Conservation (phyloP, 2,113 vertebrate genomes). For the Struthidea cinerea region DNA sequence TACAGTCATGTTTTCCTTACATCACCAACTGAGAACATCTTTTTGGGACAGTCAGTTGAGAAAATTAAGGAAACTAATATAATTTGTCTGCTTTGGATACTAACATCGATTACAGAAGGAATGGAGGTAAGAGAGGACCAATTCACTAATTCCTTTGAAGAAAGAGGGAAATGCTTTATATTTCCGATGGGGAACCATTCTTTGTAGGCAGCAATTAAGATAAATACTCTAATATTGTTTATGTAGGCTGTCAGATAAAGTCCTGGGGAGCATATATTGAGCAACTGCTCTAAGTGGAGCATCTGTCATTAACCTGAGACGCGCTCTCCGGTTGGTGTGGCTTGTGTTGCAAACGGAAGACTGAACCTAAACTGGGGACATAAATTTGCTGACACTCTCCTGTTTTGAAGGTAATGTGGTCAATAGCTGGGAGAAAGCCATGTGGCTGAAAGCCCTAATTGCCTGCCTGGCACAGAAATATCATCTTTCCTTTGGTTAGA, state of each 20-base stretch:
- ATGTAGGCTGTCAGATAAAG: neutral
- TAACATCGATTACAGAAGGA: neutral
- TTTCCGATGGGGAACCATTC: neutral
- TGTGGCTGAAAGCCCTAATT: neutral
- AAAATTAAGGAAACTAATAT: neutral
- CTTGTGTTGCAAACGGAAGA: neutral
- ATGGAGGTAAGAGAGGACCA: neutral
- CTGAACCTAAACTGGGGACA: neutral
- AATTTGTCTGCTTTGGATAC: neutral
- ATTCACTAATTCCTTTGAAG: neutral
- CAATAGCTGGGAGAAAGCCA: neutral
- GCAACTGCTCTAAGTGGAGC: neutral
- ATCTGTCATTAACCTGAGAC: neutral
- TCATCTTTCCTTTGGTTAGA: neutral
- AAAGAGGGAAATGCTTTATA: neutral
- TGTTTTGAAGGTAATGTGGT: neutral
- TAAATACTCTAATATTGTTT: neutral
- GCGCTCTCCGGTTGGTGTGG: accelerated
- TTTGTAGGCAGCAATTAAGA: neutral
- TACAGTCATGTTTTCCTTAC: neutral
- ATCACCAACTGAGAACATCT: neutral
- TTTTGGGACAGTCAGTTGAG: neutral
- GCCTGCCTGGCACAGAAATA: neutral
- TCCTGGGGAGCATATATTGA: neutral
- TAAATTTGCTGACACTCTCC: neutral